Evolutionary conservation across 1,140 invertebrate species (phyloP), one percentile per base, ranked within the genome.

Genomic region (Zaprionus lachaisei): DNA sequence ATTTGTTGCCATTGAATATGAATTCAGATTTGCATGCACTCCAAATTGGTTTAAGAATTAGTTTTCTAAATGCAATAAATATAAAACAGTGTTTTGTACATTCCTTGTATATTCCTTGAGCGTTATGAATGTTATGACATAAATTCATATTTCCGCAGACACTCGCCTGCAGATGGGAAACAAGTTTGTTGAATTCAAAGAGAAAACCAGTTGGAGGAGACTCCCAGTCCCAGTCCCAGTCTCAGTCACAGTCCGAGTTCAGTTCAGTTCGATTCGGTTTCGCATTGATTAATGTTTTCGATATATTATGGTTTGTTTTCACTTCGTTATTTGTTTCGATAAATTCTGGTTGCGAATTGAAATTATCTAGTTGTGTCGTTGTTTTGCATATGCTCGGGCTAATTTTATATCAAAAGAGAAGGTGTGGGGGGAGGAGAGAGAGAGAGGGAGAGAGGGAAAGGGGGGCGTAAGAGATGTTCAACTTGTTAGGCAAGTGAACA

Each of bases 401-500:
- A 22, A 22, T 22, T 49, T 51, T 11, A 4, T 2, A 20, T 5
- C 20, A 7, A 4, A 4, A 22, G 47, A 22, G 20, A n/a, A n/a
- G 15, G 37, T 9, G 11, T 1, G 37, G 14, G 0, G 0, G 4
- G 5, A n/a, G 15, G 14, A 38, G 12, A 15, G 47, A 7, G 47
- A 38, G 37, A 12, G 37, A 0, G 4, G 5, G 14, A n/a, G 38
- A 15, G 47, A 7, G 47, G 3, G 41, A 1, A 7, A 44, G 12
- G 7, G n/a, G 20, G 17, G 6, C 4, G 20, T 1, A 2, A 22
- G 56, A 28, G 65, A 68, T 79, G 47, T 74, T 78, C 76, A 70
- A 79, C 79, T 76, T 72, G 82, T 87, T 86, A 63, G 62, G 78
- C 70, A 63, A 71, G 82, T 85, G 81, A 58, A 17, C 37, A 66